Evolutionary conservation across 2,113 vertebrate species (phyloP), one percentile per base, ranked within the genome.

Genomic region (Ammodytes dubius): DNA sequence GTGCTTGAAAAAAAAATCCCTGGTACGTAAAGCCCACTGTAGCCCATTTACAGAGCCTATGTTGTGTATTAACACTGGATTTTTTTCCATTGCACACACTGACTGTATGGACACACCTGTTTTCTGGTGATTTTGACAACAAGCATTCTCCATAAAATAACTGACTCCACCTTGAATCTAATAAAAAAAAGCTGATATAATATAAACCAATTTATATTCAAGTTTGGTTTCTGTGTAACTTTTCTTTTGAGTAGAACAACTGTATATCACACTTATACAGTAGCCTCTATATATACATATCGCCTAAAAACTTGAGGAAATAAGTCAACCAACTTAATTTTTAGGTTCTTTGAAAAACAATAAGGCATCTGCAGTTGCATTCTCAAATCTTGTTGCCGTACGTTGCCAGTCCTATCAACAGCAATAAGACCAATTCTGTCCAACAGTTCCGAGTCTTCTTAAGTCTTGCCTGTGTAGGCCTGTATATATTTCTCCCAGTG

Each of bases 401-500:
- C 0, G 1, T 54, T 15, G 68, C 73, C 43, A 12, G 68, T 86
- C 79, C 77, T 27, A 27, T 85, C 83, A 49, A 58, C 70, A 68
- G 81, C 54, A 73, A 63, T 19, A 61, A 75, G 78, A 88, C 35
- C 45, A 73, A 13, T 54, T 60, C 14, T 39, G 19, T 73, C 82
- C 74, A 58, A 17, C 74, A 85, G 61, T 80, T 60, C 56, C 54
- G 84, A 77, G 81, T 85, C 66, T 64, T 6, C 11, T 39, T 57
- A 65, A 64, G 60, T 79, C 57, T 27, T 70, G 54, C 74, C 57
- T 49, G 69, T 77, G 52, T 63, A 56, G 27, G 27, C 27, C 27
- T 27, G 27, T 27, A 27, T 27, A 27, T 27, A 1, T 27, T 27
- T 83, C 85, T 92, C 87, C 91, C 92, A 93, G 79, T 88, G 84